Percentiles rank a stretch among this genome's conserved stretches.
Evolutionary conservation across 92 coral and sea anemone species (phyloP).

Genomic region (Palythoa heliodiscus): DNA sequence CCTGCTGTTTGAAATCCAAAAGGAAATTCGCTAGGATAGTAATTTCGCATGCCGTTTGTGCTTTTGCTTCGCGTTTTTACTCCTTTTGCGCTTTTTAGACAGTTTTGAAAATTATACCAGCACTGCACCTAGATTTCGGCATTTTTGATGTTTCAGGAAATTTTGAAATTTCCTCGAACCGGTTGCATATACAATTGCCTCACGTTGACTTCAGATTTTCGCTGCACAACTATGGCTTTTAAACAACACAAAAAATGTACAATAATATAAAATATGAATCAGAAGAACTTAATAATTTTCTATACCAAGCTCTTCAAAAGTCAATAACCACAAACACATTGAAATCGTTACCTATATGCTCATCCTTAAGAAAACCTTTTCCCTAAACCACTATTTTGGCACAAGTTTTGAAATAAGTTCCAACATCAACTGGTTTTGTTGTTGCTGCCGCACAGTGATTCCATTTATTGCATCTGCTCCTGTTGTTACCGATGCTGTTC

Average conservation of each 20-base stretch:
- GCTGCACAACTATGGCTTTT: constrained; percentile 15
- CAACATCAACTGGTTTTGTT: constrained; percentile 25
- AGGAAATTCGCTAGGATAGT: too few species aligned
- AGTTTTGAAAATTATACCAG: too few species aligned
- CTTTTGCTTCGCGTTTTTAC: too few species aligned
- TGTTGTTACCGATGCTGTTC: constrained; percentile 49
- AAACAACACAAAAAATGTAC: constrained; percentile 18
- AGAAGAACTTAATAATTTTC: constrained; percentile 16
- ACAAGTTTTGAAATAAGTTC: constrained; percentile 13
- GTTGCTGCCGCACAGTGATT: background rate
- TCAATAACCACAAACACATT: constrained; percentile 12
- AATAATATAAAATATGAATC: constrained; percentile 16
- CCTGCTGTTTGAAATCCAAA: too few species aligned
- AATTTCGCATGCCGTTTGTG: too few species aligned
- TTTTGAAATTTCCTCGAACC: too few species aligned
- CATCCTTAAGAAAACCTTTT: constrained; percentile 15
- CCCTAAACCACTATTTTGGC: constrained; percentile 20
- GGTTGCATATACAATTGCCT: too few species aligned
- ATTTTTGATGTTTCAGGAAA: too few species aligned
- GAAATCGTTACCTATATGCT: constrained; percentile 13
- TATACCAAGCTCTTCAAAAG: constrained; percentile 14
- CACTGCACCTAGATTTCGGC: too few species aligned
- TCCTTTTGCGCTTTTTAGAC: too few species aligned
- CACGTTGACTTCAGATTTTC: background rate
- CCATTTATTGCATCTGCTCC: constrained; percentile 34